A percentile compares a stretch with the other conserved stretches of the same genome.
Evolutionary conservation across 2,113 vertebrate species (phyloP).

Genomic region (Sciurus niger): DNA sequence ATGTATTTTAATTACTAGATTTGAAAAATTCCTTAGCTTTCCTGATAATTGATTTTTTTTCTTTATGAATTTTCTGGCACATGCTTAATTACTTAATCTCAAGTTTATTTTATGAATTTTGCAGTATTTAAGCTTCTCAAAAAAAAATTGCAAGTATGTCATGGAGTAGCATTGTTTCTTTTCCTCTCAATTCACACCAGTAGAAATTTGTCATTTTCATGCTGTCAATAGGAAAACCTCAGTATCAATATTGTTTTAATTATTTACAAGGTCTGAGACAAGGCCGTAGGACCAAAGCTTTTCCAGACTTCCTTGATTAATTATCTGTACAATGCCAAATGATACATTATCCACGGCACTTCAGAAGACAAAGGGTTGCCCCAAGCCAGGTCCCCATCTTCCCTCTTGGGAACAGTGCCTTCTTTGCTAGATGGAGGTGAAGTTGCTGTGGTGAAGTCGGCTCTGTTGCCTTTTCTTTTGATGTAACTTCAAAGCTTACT

Average conservation of each 20-base stretch:
- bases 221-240: background rate
- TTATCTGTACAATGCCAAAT: slow-evolving; percentile 48
- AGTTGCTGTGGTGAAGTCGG: background rate
- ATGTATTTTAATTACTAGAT: background rate
- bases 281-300: slow-evolving; percentile 18
- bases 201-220: slow-evolving; percentile 40
- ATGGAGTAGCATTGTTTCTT: slow-evolving; percentile 6
- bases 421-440: background rate
- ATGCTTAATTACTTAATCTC: background rate
- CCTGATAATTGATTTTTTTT: slow-evolving; percentile 4
- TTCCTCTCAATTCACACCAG: background rate
- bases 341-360: slow-evolving; percentile 13
- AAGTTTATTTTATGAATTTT: slow-evolving; percentile 36
- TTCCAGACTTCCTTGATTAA: slow-evolving; percentile 67
- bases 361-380: slow-evolving; percentile 42
- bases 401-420: background rate
- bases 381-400: background rate
- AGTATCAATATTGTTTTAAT: slow-evolving; percentile 64
- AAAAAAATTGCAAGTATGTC: background rate
- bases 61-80: background rate
- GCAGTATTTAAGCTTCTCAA: background rate
- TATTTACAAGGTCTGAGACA: slow-evolving; percentile 57
- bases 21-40: background rate
- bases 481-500: slow-evolving; percentile 70
- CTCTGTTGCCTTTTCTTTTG: slow-evolving; percentile 62